phyloP scores from a whole-genome alignment of 2,113 vertebrate genomes.

The Hypanus sabinus region DNA sequence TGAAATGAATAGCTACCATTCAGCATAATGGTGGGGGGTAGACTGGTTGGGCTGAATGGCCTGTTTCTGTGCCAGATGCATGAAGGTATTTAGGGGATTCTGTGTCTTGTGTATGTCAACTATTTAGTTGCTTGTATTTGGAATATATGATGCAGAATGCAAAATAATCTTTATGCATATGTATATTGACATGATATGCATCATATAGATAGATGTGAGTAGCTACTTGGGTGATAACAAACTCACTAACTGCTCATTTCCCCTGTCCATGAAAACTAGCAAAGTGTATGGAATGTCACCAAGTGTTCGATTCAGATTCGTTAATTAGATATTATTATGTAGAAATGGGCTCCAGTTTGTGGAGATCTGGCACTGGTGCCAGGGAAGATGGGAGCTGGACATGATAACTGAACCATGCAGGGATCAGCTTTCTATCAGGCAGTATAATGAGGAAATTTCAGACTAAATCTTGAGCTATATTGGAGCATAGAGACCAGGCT shows the following conservation, averaged over 20 bases:
- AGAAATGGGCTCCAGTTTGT: too few relatives aligned
- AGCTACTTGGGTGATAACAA: not conserved
- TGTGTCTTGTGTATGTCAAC: not conserved
- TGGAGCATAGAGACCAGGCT: too few relatives aligned
- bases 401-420: too few relatives aligned
- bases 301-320: not conserved
- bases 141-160: not conserved
- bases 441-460: too few relatives aligned
- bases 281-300: not conserved
- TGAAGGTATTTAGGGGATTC: not conserved
- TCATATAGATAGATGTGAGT: not conserved
- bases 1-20: too few relatives aligned
- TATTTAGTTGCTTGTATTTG: not conserved
- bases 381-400: too few relatives aligned
- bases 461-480: too few relatives aligned
- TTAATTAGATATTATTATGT: not conserved
- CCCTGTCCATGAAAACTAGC: not conserved
- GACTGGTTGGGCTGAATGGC: too few relatives aligned
- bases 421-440: too few relatives aligned
- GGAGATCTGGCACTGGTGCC: too few relatives aligned
- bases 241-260: not conserved
- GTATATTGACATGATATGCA: not conserved
- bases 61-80: not conserved
- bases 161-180: not conserved
- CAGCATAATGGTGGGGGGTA: too few relatives aligned